These are phyloP conservation scores for Tapirus indicus DNA, from an alignment of 2,797 vertebrate genomes.

Conservation along the genomic window DNA sequence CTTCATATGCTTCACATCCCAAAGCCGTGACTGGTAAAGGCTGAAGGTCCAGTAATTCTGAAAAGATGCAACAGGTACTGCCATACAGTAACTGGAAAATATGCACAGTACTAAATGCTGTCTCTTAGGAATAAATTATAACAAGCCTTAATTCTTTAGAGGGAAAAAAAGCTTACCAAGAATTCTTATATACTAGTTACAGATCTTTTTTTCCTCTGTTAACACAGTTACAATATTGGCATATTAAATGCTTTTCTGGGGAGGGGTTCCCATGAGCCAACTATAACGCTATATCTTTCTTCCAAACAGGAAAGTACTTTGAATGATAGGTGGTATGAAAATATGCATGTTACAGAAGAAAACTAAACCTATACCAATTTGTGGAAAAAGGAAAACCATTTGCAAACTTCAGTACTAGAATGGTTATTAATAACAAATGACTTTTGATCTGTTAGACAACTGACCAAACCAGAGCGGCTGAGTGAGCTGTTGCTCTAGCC, in stretches of 20 bases:
- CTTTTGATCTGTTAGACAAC: not conserved
- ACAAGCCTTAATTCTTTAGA: not conserved
- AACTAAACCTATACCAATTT: not conserved
- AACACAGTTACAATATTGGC: not conserved
- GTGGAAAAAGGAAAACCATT: conserved; percentile 35
- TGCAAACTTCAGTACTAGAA: not conserved
- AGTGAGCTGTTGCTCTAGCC: not conserved
- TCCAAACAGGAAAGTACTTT: conserved; percentile 21
- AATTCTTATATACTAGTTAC: not conserved
- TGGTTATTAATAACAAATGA: not conserved
- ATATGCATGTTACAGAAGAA: not conserved
- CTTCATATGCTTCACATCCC: conserved; percentile 93
- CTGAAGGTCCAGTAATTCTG: conserved; percentile 98
- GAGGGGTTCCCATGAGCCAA: not conserved
- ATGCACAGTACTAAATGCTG: not conserved
- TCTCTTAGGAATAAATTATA: conserved; percentile 41
- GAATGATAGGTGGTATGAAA: not conserved
- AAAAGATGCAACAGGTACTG: conserved; percentile 78
- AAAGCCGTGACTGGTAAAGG: conserved; percentile 95
- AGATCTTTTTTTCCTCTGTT: not conserved
- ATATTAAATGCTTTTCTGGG: not conserved
- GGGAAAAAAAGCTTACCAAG: not conserved
- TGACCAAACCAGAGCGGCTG: not conserved
- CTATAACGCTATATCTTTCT: not conserved
- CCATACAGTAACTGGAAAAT: conserved; percentile 45